phyloP scores from a whole-genome alignment of 2,888 invertebrate genomes.

The Patella pellucida region DNA sequence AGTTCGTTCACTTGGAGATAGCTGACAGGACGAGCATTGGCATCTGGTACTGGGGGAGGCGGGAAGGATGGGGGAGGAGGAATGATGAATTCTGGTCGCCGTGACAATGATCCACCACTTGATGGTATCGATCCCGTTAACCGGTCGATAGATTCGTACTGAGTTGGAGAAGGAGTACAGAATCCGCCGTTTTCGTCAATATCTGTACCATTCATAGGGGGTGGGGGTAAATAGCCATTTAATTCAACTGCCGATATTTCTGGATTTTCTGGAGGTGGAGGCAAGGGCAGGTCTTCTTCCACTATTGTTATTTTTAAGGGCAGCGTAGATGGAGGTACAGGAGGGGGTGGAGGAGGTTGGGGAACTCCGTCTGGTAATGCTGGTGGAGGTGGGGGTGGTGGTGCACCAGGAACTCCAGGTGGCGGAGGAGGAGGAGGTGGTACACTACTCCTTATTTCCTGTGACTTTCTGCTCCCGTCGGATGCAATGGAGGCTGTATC shows the following conservation, averaged over 20 bases:
- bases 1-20: conserved; percentile 33
- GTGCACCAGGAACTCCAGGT: conserved; percentile 10
- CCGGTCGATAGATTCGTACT: neutral
- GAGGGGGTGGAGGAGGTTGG: conserved; percentile 33
- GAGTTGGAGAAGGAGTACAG: neutral
- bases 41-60: conserved; percentile 10
- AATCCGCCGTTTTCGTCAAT: neutral
- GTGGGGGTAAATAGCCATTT: conserved; percentile 12
- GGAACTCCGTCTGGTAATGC: conserved; percentile 34
- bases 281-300: conserved; percentile 23
- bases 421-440: conserved; percentile 44
- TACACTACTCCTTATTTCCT: conserved; percentile 20
- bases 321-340: conserved; percentile 33
- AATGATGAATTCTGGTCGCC: conserved; percentile 5
- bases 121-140: neutral
- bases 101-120: neutral
- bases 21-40: neutral
- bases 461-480: conserved; percentile 10
- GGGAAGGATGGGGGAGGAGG: conserved; percentile 10
- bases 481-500: conserved; percentile 22
- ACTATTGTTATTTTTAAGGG: conserved; percentile 22
- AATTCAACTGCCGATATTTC: neutral
- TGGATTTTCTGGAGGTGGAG: conserved; percentile 24
- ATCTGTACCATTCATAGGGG: neutral
- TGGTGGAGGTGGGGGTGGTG: conserved; percentile 34